Percentiles rank a stretch among this genome's conserved stretches.
phyloP scores from a whole-genome alignment of 2,113 vertebrate species.

The Eretmochelys imbricata region DNA sequence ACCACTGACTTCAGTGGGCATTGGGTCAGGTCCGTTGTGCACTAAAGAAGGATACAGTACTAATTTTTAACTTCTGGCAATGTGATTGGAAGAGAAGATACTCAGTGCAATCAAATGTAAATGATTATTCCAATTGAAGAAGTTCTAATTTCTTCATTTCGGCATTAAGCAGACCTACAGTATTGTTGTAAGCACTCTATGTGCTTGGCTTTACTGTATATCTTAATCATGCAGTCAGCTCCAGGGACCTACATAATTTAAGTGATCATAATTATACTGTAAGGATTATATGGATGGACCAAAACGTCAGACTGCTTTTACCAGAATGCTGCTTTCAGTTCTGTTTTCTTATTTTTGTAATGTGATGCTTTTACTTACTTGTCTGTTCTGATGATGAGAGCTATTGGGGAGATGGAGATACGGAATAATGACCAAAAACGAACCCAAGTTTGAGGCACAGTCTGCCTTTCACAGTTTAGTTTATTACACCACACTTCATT shows the following conservation, averaged over 20 bases:
- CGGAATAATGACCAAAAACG: constrained; percentile 19
- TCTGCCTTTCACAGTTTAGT: constrained; percentile 3
- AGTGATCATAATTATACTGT: background rate
- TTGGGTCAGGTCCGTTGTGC: background rate
- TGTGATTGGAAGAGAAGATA: background rate
- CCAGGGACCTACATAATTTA: constrained; percentile 1
- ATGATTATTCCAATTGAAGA: background rate
- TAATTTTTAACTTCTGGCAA: background rate
- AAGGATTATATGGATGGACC: background rate
- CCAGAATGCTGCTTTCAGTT: background rate
- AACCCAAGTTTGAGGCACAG: background rate
- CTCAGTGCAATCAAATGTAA: background rate
- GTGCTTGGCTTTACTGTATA: background rate
- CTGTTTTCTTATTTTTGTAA: constrained; percentile 37
- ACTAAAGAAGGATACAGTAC: background rate
- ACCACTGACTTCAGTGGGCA: background rate
- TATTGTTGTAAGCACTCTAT: background rate
- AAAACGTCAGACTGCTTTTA: background rate
- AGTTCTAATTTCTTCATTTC: background rate
- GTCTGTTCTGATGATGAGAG: background rate
- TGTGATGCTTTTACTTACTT: background rate
- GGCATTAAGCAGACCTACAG: background rate
- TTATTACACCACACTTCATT: constrained; percentile 2
- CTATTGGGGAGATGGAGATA: constrained; percentile 17
- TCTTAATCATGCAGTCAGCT: background rate